Base-by-base conservation (phyloP, 1,140 invertebrate genomes). In the Onthophagus taurus region DNA sequence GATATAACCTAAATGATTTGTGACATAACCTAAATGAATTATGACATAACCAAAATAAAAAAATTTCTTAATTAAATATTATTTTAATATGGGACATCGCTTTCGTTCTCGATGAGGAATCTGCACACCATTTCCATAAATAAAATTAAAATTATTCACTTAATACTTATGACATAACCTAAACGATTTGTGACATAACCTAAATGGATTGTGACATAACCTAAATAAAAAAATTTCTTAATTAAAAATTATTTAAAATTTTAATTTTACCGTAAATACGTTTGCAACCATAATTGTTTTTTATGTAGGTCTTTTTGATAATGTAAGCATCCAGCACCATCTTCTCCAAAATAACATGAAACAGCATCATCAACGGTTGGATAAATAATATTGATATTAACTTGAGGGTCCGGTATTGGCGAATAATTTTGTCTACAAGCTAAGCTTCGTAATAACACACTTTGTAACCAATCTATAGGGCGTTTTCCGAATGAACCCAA, bases 241-340 rank as follows among this genome's bases (percentile, higher is more conserved):
- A n/a, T n/a, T n/a, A n/a, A n/a, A n/a, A n/a, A n/a, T n/a, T n/a
- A n/a, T n/a, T n/a, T n/a, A n/a, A 11, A 48, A 48, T 12, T 41
- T 13, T 19, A 17, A 2, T 74, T 74, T 75, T 70, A 90, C 85
- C 85, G 77, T 31, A 97, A 67, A 64, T 80, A 84, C 3, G 72
- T 64, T 38, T 75, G 75, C 0, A 97, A 67, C 84, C 89, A 97
- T 1, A 66, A 59, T 59, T 97, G 92, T 59, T 93, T 95, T n/a
- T 73, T 65, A 57, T 93, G 86, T 0, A 74, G 76, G 39, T 74
- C 73, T 39, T 76, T 77, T 4, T 76, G 75, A 64, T 97, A 97
- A 0, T 92, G 92, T n/a, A 97, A 67, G 61, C 89, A 94, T 1
- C 81, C 83, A 8, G 89, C 89, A 9, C 86, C 89, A 23, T 78